These are phyloP conservation scores for Paratrypauchen microcephalus DNA, from an alignment of 2,797 vertebrate genomes.

Conservation along the genomic window DNA sequence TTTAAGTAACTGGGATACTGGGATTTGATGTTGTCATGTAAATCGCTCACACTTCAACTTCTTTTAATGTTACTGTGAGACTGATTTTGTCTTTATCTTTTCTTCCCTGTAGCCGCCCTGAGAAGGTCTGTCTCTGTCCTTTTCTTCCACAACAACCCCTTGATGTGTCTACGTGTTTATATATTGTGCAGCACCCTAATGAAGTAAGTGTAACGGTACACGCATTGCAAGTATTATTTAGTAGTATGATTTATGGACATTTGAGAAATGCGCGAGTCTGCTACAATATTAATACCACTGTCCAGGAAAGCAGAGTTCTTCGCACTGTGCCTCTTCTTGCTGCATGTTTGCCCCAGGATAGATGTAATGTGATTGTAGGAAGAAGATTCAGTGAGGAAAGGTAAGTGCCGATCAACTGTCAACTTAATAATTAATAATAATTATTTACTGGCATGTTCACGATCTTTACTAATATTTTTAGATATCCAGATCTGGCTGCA, in stretches of 20 bases:
- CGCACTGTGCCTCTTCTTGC: slow-evolving; percentile 92
- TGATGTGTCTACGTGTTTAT: slow-evolving; percentile 89
- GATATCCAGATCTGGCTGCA: slow-evolving; percentile 87
- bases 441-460: neutral
- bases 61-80: neutral
- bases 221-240: neutral
- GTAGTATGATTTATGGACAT: neutral
- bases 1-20: neutral
- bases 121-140: slow-evolving; percentile 97
- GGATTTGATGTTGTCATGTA: neutral
- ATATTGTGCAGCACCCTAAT: slow-evolving; percentile 96
- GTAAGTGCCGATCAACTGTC: slow-evolving; percentile 62
- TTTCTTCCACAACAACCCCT: slow-evolving; percentile 88
- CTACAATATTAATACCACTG: neutral
- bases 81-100: neutral
- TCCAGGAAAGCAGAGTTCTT: slow-evolving; percentile 90
- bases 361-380: slow-evolving; percentile 90
- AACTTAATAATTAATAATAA: neutral
- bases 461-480: slow-evolving; percentile 42
- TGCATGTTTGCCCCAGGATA: slow-evolving; percentile 89
- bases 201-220: slow-evolving; percentile 81
- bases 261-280: neutral
- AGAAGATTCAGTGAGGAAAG: slow-evolving; percentile 92
- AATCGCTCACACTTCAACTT: neutral
- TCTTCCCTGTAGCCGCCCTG: slow-evolving; percentile 83